Conservation (phyloP, 2,888 invertebrate species). For the Plebejus melissa region DNA sequence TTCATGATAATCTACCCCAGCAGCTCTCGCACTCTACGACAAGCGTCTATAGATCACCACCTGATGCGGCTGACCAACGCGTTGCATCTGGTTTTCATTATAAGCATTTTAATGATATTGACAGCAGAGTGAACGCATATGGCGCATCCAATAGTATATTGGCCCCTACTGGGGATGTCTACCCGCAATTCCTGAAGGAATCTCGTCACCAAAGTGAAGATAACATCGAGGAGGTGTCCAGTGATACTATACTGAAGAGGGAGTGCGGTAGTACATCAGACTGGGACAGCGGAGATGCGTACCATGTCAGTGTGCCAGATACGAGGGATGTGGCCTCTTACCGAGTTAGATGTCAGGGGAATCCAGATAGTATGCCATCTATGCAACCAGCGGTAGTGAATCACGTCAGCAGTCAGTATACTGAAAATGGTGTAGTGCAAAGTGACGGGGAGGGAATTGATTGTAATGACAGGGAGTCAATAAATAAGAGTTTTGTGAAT, state of each 20-base stretch:
- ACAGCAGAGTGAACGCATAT: conserved; percentile 53
- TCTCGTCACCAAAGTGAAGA: conserved; percentile 49
- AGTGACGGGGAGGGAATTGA: conserved; percentile 54
- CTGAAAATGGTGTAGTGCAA: conserved; percentile 59
- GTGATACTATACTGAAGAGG: conserved; percentile 47
- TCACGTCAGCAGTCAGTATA: conserved; percentile 55
- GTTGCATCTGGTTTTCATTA: conserved; percentile 51
- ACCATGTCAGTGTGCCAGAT: conserved; percentile 54
- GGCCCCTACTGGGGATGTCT: conserved; percentile 50
- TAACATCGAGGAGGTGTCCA: conserved; percentile 45
- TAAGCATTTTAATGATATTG: conserved; percentile 54
- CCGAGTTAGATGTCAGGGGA: conserved; percentile 56
- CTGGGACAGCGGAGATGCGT: conserved; percentile 52
- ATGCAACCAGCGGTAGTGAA: conserved; percentile 54
- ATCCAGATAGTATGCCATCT: conserved; percentile 57
- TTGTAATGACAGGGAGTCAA: conserved; percentile 60
- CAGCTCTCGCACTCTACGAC: conserved; percentile 51
- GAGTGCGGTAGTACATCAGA: conserved; percentile 44
- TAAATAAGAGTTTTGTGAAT: conserved; percentile 69
- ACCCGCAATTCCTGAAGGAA: conserved; percentile 55
- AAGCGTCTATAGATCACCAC: conserved; percentile 49
- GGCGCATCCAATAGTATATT: conserved; percentile 49
- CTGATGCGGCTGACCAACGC: conserved; percentile 51
- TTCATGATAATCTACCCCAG: conserved; percentile 53
- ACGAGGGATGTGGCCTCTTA: conserved; percentile 54